These are phyloP conservation scores for Neomonachus schauinslandi DNA, from an alignment of 2,113 vertebrate genomes.

Conservation along the genomic window DNA sequence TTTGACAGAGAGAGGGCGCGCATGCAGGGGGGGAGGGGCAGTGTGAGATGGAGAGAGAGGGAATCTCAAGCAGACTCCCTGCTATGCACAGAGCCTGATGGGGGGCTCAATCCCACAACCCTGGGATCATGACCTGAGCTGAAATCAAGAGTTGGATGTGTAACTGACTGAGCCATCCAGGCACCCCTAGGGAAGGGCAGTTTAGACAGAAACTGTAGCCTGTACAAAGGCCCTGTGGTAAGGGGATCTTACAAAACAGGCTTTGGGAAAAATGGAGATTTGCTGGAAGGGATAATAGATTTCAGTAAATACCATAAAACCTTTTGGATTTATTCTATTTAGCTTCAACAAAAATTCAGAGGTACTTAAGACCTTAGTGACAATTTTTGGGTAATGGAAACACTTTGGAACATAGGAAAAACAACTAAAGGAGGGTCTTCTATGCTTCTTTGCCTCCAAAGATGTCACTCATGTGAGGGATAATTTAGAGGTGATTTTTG, in stretches of 20 bases:
- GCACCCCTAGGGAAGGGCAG: not conserved
- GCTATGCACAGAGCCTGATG: not conserved
- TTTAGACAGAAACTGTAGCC: not conserved
- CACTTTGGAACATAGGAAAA: not conserved
- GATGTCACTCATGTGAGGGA: not conserved
- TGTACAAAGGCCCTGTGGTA: not conserved
- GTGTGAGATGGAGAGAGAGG: not conserved
- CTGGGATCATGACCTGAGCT: not conserved
- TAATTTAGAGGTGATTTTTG: not conserved
- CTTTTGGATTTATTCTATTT: not conserved
- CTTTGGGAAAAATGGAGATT: not conserved
- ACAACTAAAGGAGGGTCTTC: not conserved
- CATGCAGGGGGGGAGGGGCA: not conserved
- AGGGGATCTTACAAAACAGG: not conserved
- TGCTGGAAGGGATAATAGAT: not conserved
- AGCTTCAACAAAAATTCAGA: not conserved
- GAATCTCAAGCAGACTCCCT: not conserved
- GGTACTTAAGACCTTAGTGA: not conserved
- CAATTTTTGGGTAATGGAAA: not conserved
- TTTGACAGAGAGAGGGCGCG: not conserved
- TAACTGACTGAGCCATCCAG: not conserved
- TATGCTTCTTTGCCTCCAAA: too few species aligned
- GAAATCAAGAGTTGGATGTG: not conserved
- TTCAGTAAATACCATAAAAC: not conserved
- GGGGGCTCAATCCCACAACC: not conserved